These are phyloP conservation scores for Boleophthalmus pectinirostris DNA, from an alignment of 2,113 vertebrate genomes.

Conservation along the genomic window DNA sequence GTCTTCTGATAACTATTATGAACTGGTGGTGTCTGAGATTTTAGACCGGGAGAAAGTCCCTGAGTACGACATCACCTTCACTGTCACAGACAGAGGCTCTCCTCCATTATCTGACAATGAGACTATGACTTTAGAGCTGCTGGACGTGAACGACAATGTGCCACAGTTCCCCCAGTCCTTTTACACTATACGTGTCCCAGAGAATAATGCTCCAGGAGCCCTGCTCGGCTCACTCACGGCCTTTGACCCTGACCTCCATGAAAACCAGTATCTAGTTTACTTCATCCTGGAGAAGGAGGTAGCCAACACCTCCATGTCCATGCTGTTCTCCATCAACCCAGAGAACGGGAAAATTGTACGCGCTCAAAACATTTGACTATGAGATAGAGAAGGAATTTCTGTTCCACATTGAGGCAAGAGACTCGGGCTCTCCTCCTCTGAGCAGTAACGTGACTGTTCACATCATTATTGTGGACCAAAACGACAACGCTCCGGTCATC, in stretches of 20 bases:
- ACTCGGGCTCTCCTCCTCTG: slow-evolving; percentile 68
- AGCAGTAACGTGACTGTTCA: slow-evolving; percentile 78
- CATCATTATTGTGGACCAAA: slow-evolving; percentile 81
- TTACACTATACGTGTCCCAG: slow-evolving; percentile 66
- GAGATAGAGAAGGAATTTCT: slow-evolving; percentile 71
- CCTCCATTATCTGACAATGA: slow-evolving; percentile 74
- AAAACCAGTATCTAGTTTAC: slow-evolving; percentile 84
- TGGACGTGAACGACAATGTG: slow-evolving; percentile 76
- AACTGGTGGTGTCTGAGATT: slow-evolving; percentile 65
- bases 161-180: slow-evolving; percentile 67
- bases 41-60: slow-evolving; percentile 70
- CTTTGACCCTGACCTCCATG: slow-evolving; percentile 69
- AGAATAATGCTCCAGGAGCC: slow-evolving; percentile 78
- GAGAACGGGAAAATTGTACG: slow-evolving; percentile 74
- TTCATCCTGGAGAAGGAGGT: slow-evolving; percentile 80
- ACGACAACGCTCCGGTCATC: slow-evolving; percentile 80
- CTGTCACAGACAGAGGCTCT: slow-evolving; percentile 68
- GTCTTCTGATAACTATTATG: slow-evolving; percentile 66
- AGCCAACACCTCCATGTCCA: slow-evolving; percentile 80
- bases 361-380: slow-evolving; percentile 70
- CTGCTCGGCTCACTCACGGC: slow-evolving; percentile 65
- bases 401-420: slow-evolving; percentile 71
- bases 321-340: slow-evolving; percentile 84
- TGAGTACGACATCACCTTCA: slow-evolving; percentile 73
- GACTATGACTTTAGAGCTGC: slow-evolving; percentile 70